A percentile compares a stretch with the other conserved stretches of the same genome.
Conservation (phyloP, 2,888 invertebrate genomes). For the Mamestra brassicae region DNA sequence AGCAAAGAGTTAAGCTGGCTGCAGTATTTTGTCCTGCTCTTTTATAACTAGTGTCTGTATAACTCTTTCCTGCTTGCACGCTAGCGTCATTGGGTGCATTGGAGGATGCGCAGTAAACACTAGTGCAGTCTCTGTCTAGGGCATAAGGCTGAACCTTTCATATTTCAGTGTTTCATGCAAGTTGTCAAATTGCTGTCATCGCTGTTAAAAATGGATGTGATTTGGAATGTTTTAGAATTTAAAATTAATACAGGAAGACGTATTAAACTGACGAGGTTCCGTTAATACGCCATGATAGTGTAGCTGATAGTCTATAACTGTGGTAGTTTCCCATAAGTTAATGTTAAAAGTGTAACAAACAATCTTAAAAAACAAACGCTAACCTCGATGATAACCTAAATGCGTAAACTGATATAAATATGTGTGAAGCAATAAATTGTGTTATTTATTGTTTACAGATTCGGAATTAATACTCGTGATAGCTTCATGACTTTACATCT, state of each 20-base stretch:
- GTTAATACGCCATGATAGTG: background rate
- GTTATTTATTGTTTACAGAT: background rate
- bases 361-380: background rate
- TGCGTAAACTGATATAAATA: background rate
- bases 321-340: background rate
- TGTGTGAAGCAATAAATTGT: constrained; percentile 1
- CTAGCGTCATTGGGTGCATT: constrained; percentile 34
- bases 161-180: constrained; percentile 27
- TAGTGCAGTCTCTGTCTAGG: constrained; percentile 47
- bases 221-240: constrained; percentile 8
- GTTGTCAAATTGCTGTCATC: constrained; percentile 10
- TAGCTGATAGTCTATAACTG: background rate
- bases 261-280: background rate
- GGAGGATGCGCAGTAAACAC: constrained; percentile 34
- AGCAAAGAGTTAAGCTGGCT: constrained; percentile 30
- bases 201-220: background rate
- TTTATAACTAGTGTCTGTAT: background rate
- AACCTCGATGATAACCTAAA: constrained; percentile 23
- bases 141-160: constrained; percentile 7
- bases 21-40: constrained; percentile 44
- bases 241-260: background rate
- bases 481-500: constrained; percentile 3
- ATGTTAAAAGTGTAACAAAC: background rate
- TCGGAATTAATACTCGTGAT: constrained; percentile 7
- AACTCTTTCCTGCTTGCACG: constrained; percentile 42